Evolutionary conservation across 2,113 vertebrate species (phyloP).

Genomic region (Pedetes capensis): DNA sequence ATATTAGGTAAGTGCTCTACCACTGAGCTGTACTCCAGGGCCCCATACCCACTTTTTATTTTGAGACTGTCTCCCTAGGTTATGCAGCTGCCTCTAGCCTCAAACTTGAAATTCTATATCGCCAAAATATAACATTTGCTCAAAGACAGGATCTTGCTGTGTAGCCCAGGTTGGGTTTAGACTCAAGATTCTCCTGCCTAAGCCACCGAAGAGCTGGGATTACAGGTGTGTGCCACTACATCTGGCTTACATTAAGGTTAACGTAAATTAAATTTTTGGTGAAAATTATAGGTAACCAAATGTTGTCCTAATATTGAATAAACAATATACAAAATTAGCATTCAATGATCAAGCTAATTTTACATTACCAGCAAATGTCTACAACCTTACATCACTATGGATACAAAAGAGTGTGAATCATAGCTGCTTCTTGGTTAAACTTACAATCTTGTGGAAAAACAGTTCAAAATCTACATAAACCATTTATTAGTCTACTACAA

Average conservation of each 20-base stretch:
- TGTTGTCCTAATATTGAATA: slow-evolving; percentile 17
- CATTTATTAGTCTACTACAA: slow-evolving; percentile 33
- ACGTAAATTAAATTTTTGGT: slow-evolving; percentile 2
- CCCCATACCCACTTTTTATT: too few relatives aligned
- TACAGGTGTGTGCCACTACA: neutral
- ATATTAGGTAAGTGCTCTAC: too few relatives aligned
- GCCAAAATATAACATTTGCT: too few relatives aligned
- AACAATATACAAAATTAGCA: neutral
- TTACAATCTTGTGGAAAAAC: slow-evolving; percentile 1
- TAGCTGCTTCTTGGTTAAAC: neutral
- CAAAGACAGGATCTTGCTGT: neutral
- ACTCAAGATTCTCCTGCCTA: neutral
- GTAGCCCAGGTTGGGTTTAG: neutral
- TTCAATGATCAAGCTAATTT: slow-evolving; percentile 6
- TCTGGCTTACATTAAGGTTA: neutral
- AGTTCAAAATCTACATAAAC: slow-evolving; percentile 29
- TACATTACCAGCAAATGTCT: slow-evolving; percentile 15
- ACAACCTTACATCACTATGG: neutral
- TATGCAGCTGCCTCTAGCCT: too few relatives aligned
- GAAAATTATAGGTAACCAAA: slow-evolving; percentile 3
- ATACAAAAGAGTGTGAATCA: neutral
- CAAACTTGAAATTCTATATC: neutral
- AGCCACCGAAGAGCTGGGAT: neutral
- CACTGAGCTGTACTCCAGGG: too few relatives aligned
- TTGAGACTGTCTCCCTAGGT: too few relatives aligned